Base-by-base conservation (phyloP, 2,888 invertebrate genomes). In the Barypeithes pellucidus region DNA sequence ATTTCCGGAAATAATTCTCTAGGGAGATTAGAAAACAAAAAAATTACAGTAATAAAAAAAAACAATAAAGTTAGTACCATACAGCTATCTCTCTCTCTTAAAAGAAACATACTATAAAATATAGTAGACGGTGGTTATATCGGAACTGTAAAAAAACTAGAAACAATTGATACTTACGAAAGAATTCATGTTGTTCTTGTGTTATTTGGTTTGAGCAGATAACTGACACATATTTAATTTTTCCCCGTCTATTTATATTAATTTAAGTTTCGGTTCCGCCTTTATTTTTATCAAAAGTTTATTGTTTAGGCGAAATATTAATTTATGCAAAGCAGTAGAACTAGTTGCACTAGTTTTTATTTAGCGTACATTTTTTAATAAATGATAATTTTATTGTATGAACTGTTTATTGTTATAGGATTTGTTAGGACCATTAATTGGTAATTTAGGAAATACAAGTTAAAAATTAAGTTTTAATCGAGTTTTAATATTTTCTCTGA, bases 141-240 rank as follows among this genome's bases (percentile, higher is more conserved):
- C n/a, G n/a, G n/a, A n/a, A n/a, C n/a, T n/a, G n/a, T n/a, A n/a
- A n/a, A n/a, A n/a, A n/a, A n/a, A n/a, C n/a, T n/a, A n/a, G n/a
- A n/a, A n/a, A 43, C 3, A 16, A 43, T 16, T 16, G 4, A 39
- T 39, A 43, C 50, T 24, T 50, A 50, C 50, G 50, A 11, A 50
- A 22, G 50, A 50, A 24, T 50, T 50, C 50, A 50, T 50, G 50
- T 22, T 50, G 50, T 22, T 22, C n/a, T 50, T 50, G 50, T 50
- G 22, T 22, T 22, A 24, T 50, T 47, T 50, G n/a, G 1, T 22
- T 50, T 22, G 12, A 50, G 50, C 50, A 50, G 50, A 50, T 24
- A 50, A 50, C 50, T 50, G 50, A 50, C 16, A n/a, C 5, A n/a
- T n/a, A 14, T 22, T 50, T 0, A 4, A 5, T 22, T 50, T 24